Evolutionary conservation across 2,797 vertebrate genomes (phyloP).

Genomic region (Neostethus bicornis): DNA sequence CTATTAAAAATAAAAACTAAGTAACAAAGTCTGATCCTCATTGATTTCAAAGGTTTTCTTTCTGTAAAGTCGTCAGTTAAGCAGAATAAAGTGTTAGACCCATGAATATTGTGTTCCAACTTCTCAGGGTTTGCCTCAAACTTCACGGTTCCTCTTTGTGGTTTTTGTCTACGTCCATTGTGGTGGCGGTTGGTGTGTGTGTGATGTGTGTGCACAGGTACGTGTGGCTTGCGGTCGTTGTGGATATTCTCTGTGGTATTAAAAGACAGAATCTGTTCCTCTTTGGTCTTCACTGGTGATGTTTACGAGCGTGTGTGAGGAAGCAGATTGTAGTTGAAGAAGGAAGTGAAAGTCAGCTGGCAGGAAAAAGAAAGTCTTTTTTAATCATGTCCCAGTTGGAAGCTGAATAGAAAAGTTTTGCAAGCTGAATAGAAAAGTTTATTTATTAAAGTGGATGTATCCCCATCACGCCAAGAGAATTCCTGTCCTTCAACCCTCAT

Average conservation of each 20-base stretch:
- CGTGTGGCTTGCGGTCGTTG: conserved; percentile 43
- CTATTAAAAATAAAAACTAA: too few relatives aligned
- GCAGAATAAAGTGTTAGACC: too few relatives aligned
- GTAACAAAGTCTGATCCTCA: too few relatives aligned
- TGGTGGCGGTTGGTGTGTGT: conserved; percentile 45
- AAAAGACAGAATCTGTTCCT: conserved; percentile 56
- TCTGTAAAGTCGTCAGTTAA: too few relatives aligned
- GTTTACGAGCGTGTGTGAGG: conserved; percentile 36
- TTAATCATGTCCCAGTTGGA: too few relatives aligned
- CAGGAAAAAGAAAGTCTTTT: conserved; percentile 74
- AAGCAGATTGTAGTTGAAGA: conserved; percentile 52
- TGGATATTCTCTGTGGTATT: conserved; percentile 41
- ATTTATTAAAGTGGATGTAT: too few relatives aligned
- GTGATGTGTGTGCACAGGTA: conserved; percentile 1
- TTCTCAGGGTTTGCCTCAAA: conserved; percentile 24
- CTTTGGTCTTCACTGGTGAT: conserved; percentile 28
- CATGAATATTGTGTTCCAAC: conserved; percentile 6
- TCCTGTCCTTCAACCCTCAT: too few relatives aligned
- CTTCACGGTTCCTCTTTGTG: conserved; percentile 57
- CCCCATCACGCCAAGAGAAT: too few relatives aligned
- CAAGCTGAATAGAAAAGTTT: too few relatives aligned
- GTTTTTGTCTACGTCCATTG: conserved; percentile 52
- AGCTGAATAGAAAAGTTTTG: too few relatives aligned
- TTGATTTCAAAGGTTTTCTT: too few relatives aligned
- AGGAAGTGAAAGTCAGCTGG: conserved; percentile 77